Evolutionary conservation across 2,797 vertebrate genomes (phyloP), one percentile per base, ranked within the genome.

Genomic region (Neosilurus hyrtlii): DNA sequence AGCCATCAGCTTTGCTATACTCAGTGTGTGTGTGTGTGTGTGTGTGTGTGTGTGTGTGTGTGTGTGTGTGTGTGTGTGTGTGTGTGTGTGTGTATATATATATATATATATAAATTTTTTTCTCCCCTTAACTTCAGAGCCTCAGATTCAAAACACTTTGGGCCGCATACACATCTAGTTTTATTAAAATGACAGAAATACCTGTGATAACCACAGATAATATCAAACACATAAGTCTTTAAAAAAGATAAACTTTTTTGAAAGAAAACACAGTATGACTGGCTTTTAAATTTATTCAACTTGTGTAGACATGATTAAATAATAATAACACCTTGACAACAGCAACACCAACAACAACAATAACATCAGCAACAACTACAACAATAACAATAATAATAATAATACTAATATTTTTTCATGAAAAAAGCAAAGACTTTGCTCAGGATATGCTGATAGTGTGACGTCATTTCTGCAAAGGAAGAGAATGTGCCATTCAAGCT

Each of bases 401-500:
- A n/a, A 0, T 2, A 49, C 16, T 43, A 63, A 62, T 1, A 77
- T n/a, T 24, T 6, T 18, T 51, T 65, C 16, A 68, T 43, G 12
- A 26, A n/a, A 12, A 67, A 67, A 51, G 22, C 10, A 15, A 37
- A 78, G 9, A 37, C 15, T 9, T 68, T 51, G 61, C 14, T 56
- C 67, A 81, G 12, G 35, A 67, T 24, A 54, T 24, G 63, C 24
- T 76, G 70, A 15, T 16, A 56, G 56, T 20, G 12, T 82, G 52
- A 75, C 4, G 20, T 26, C 37, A 37, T 51, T 75, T 35, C 43
- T 11, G 15, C 37, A 26, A 62, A 49, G 8, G 49, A 62, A 49
- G 11, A 30, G 52, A 51, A 26, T 12, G 49, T 2, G 22, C 43
- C 12, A 26, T 68, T 80, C 18, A 35, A 65, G 88, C 80, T 71